A percentile compares a stretch with the other conserved stretches of the same genome.
These are phyloP conservation scores for Theropithecus gelada DNA, from an alignment of 2,113 vertebrate species.

Conservation along the genomic window DNA sequence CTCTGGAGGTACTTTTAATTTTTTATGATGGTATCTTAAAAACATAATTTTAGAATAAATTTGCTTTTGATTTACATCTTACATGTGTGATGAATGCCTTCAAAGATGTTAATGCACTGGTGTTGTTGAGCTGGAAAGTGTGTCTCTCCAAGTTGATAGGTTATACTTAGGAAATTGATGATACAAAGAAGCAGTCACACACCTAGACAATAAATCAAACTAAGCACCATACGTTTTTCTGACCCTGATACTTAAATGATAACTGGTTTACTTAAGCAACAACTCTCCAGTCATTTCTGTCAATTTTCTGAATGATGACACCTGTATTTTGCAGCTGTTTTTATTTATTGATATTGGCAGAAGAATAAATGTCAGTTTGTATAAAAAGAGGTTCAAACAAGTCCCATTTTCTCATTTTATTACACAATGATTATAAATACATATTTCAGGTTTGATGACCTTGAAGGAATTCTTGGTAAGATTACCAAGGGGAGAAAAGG, in stretches of 20 bases:
- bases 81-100: neutral
- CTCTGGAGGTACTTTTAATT: neutral
- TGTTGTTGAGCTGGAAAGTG: neutral
- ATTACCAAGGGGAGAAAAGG: neutral
- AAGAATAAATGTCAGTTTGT: conserved; percentile 30
- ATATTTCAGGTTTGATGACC: conserved; percentile 10
- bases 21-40: neutral
- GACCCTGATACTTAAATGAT: neutral
- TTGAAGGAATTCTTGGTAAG: conserved; percentile 28
- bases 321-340: neutral
- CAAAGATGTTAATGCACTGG: neutral
- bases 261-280: neutral
- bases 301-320: conserved; percentile 30
- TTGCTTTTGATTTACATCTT: neutral
- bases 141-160: neutral
- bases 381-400: neutral
- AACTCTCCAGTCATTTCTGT: neutral
- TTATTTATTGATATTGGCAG: neutral
- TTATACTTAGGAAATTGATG: neutral
- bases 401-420: neutral
- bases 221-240: neutral
- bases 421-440: conserved; percentile 1
- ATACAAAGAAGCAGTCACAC: neutral
- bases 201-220: neutral
- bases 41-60: neutral